phyloP scores from a whole-genome alignment of 2,888 invertebrate species.

The Brachylomia viminalis region DNA sequence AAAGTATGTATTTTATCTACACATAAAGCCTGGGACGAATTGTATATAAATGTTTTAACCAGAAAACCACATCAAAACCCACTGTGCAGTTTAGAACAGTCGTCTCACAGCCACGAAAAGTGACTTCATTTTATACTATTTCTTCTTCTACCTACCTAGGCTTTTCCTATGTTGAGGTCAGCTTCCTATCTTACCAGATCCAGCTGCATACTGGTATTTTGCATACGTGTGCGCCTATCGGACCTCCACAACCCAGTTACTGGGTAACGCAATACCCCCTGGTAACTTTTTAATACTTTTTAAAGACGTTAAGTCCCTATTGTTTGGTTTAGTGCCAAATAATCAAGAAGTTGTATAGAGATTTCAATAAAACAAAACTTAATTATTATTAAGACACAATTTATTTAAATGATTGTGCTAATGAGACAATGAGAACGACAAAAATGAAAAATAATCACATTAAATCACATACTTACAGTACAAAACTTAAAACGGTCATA shows the following conservation, averaged over 20 bases:
- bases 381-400: slow-evolving; percentile 57
- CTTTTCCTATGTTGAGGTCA: neutral
- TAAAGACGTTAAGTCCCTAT: neutral
- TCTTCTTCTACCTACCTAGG: neutral
- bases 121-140: neutral
- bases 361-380: slow-evolving; percentile 41
- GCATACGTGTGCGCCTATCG: neutral
- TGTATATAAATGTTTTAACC: neutral
- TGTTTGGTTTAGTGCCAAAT: neutral
- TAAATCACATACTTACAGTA: slow-evolving; percentile 57
- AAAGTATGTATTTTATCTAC: neutral
- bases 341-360: neutral
- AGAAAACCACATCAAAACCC: neutral
- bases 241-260: neutral
- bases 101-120: neutral
- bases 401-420: slow-evolving; percentile 58
- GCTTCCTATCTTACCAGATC: neutral
- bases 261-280: neutral
- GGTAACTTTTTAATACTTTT: neutral
- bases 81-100: neutral
- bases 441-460: slow-evolving; percentile 41
- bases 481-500: slow-evolving; percentile 31
- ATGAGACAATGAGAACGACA: slow-evolving; percentile 30
- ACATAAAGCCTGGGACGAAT: neutral
- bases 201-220: neutral